Percentiles rank a stretch among this genome's conserved stretches.
Conservation (phyloP, 2,113 vertebrate species). For the Chroicocephalus ridibundus region DNA sequence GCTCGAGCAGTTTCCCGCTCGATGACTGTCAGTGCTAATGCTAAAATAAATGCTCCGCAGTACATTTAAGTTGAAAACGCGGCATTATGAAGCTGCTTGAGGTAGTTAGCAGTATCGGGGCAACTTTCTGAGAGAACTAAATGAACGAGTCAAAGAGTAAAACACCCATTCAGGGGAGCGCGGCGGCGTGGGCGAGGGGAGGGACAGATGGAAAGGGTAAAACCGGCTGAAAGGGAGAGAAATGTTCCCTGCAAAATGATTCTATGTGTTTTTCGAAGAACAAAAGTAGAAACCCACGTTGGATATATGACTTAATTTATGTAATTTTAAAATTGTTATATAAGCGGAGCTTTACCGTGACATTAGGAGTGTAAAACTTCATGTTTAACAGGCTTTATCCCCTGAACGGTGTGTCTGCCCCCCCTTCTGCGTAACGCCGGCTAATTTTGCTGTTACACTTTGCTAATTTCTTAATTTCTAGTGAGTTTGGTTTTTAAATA, state of each 20-base stretch:
- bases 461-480: conserved; percentile 66
- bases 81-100: conserved; percentile 18
- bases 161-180: neutral
- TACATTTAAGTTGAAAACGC: neutral
- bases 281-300: conserved; percentile 55
- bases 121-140: conserved; percentile 8
- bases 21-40: neutral
- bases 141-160: neutral
- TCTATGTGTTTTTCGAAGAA: neutral
- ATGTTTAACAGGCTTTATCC: neutral
- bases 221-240: conserved; percentile 1
- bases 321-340: neutral
- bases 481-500: conserved; percentile 68
- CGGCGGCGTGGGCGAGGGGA: neutral
- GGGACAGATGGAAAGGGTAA: neutral
- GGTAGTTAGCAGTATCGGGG: conserved; percentile 18
- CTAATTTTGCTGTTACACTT: conserved; percentile 56
- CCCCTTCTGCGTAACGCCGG: neutral
- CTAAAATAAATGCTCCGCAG: neutral
- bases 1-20: neutral
- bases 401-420: neutral
- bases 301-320: neutral
- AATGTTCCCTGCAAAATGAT: conserved; percentile 1
- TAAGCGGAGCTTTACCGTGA: conserved; percentile 3
- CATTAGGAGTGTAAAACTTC: neutral